Evolutionary conservation across 2,113 vertebrate species (phyloP).

Genomic region (Choloepus hoffmanni): DNA sequence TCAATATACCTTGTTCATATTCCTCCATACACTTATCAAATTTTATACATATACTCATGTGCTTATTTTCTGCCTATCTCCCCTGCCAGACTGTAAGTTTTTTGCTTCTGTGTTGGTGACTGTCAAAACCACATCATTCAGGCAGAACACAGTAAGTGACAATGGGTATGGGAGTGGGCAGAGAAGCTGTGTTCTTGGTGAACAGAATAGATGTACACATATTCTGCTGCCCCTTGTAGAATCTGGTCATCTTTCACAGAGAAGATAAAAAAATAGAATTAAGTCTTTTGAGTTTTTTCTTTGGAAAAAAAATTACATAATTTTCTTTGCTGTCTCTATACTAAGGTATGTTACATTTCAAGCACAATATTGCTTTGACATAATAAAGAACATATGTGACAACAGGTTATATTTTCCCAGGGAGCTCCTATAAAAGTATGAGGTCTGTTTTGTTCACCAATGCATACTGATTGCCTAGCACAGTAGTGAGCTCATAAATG

Average conservation of each 20-base stretch:
- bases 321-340: neutral
- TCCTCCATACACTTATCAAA: rapidly evolving
- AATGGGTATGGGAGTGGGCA: neutral
- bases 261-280: neutral
- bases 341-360: rapidly evolving
- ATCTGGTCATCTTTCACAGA: neutral
- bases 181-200: neutral
- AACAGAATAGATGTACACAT: neutral
- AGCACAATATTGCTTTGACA: neutral
- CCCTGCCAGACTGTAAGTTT: neutral
- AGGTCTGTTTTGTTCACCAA: neutral
- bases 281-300: neutral
- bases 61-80: rapidly evolving
- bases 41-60: too few species aligned
- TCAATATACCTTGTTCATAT: rapidly evolving
- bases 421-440: neutral
- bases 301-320: neutral
- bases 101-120: rapidly evolving
- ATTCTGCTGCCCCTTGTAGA: too few species aligned
- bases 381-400: rapidly evolving
- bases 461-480: rapidly evolving
- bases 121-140: rapidly evolving
- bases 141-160: too few species aligned
- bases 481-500: rapidly evolving
- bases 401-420: neutral